phyloP scores from a whole-genome alignment of 2,113 vertebrate species.

The Nannospalax galili region DNA sequence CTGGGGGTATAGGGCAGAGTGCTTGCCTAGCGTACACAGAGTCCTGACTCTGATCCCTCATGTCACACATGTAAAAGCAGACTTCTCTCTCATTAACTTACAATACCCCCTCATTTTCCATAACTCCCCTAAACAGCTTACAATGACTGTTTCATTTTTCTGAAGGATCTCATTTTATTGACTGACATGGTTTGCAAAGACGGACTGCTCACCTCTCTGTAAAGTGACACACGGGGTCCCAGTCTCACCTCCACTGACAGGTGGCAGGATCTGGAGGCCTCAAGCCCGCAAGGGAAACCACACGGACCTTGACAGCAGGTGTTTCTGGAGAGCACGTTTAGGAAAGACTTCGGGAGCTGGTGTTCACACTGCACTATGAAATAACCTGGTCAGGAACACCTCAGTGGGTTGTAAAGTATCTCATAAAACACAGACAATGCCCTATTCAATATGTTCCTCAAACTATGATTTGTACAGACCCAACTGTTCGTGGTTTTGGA shows the following conservation, averaged over 20 bases:
- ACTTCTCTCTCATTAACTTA: not conserved
- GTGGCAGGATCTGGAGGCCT: constrained; percentile 81
- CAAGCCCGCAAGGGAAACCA: constrained; percentile 62
- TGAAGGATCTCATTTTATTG: constrained; percentile 77
- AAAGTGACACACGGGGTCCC: constrained; percentile 58
- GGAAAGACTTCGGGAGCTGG: constrained; percentile 67
- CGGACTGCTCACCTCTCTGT: constrained; percentile 81
- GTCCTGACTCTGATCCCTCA: not conserved
- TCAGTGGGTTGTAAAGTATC: not conserved
- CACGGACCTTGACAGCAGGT: constrained; percentile 40
- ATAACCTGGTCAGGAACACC: not conserved
- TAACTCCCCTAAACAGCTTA: not conserved
- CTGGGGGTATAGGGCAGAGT: not conserved
- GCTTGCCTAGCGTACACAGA: not conserved
- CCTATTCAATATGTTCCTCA: too few relatives aligned
- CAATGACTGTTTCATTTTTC: not conserved
- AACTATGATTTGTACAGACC: not conserved
- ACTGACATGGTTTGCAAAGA: constrained; percentile 76
- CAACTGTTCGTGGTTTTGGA: not conserved
- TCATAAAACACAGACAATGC: not conserved
- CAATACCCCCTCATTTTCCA: not conserved
- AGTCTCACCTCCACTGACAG: constrained; percentile 68
- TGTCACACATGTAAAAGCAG: not conserved
- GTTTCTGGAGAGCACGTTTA: constrained; percentile 71
- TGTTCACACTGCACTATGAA: constrained; percentile 24